phyloP scores from a whole-genome alignment of 2,113 vertebrate species.

The Heterocephalus glaber region DNA sequence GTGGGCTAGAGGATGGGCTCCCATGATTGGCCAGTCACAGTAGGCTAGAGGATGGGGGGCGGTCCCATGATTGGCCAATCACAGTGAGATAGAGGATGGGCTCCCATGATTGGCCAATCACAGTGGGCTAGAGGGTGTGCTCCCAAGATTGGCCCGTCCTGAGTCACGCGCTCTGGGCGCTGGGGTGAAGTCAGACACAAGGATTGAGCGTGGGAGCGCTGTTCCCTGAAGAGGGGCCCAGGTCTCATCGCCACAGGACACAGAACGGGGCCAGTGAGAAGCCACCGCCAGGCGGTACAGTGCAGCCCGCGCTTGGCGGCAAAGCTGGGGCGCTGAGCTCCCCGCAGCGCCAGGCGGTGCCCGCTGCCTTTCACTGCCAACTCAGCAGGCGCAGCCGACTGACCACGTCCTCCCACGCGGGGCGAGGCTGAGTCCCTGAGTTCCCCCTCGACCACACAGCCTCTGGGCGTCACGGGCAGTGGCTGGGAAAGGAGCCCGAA shows the following conservation, averaged over 20 bases:
- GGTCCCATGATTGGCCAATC: background rate
- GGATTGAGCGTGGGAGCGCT: background rate
- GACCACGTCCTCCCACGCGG: too few species aligned
- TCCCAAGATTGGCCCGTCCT: background rate
- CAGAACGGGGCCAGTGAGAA: background rate
- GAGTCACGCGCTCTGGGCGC: background rate
- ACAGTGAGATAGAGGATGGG: background rate
- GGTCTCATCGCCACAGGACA: background rate
- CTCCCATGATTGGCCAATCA: background rate
- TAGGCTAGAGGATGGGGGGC: background rate
- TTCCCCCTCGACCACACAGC: background rate
- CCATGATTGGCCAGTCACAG: background rate
- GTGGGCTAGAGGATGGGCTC: background rate
- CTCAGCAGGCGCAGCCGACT: too few species aligned
- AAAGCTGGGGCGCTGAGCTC: too few species aligned
- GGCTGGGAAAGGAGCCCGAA: background rate
- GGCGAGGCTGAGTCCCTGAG: background rate
- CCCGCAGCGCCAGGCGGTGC: background rate
- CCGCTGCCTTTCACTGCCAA: background rate
- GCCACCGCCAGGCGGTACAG: background rate
- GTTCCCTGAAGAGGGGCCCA: background rate
- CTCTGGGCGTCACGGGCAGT: background rate
- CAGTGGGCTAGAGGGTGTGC: background rate
- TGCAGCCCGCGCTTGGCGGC: too few species aligned
- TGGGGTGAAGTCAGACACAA: background rate